These are phyloP conservation scores for Eulemur macaco DNA, from an alignment of 2,113 vertebrate species.

Conservation along the genomic window DNA sequence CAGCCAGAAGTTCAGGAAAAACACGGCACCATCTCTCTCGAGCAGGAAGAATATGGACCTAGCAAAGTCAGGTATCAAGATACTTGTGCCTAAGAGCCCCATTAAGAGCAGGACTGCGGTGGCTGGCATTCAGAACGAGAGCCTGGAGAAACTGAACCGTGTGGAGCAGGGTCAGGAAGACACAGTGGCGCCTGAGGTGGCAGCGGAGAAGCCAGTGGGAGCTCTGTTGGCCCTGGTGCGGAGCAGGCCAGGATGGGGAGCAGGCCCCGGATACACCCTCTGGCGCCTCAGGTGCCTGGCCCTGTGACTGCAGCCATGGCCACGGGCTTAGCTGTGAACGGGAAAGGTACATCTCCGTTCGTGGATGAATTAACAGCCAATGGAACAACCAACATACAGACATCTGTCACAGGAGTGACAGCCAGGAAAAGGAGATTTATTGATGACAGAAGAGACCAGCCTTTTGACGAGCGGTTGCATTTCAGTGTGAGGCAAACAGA, in stretches of 20 bases:
- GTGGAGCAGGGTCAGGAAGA: slow-evolving; percentile 91
- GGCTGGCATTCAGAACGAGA: slow-evolving; percentile 92
- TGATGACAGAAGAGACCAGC: slow-evolving; percentile 91
- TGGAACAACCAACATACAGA: slow-evolving; percentile 87
- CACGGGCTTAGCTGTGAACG: slow-evolving; percentile 87
- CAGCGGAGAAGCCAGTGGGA: slow-evolving; percentile 91
- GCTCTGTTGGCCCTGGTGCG: slow-evolving; percentile 91
- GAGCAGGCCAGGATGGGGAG: slow-evolving; percentile 97
- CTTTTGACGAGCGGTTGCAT: slow-evolving; percentile 94
- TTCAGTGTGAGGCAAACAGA: slow-evolving; percentile 98
- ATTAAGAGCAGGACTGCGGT: slow-evolving; percentile 92
- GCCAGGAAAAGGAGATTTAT: slow-evolving; percentile 91
- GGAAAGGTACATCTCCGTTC: slow-evolving; percentile 91
- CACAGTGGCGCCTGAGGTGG: slow-evolving; percentile 92
- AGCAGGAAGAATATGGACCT: slow-evolving; percentile 94
- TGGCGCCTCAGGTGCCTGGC: slow-evolving; percentile 85
- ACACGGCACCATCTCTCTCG: slow-evolving; percentile 79
- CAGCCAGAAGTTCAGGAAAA: slow-evolving; percentile 87
- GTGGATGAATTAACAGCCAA: slow-evolving; percentile 91
- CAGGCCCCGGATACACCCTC: slow-evolving; percentile 89
- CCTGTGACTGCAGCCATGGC: slow-evolving; percentile 90
- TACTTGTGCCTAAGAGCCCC: slow-evolving; percentile 97
- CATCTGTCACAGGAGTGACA: slow-evolving; percentile 85
- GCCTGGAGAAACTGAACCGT: slow-evolving; percentile 90
- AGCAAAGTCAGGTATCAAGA: slow-evolving; percentile 95